Evolutionary conservation across 2,888 invertebrate species (phyloP), one percentile per base, ranked within the genome.

Genomic region (Acanthopleura granulata): DNA sequence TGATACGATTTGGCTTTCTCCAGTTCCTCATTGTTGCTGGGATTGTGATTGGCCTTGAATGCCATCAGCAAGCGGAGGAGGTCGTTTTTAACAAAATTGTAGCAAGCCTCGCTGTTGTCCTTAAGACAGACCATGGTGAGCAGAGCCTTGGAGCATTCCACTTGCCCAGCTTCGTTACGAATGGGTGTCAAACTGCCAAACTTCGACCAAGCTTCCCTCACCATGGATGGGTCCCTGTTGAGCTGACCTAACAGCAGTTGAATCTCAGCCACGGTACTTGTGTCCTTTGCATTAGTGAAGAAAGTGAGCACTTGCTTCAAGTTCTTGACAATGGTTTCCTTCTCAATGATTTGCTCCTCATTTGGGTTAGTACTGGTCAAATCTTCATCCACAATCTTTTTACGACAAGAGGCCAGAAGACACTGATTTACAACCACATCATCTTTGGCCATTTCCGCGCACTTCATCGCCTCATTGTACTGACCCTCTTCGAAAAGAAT

Each of bases 401-500:
- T n/a, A 12, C n/a, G 57, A 22, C 57, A 57, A 18, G 57, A 57
- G 6, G 57, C 74, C 12, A 82, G 75, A 25, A 83, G 79, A 69
- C 81, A 81, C 18, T 80, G 72, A 0, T 82, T 85, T n/a, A 83
- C 78, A 14, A 81, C 62, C 11, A 73, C 74, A 30, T 80, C 81
- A 30, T 82, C 76, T 12, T 69, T 72, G 14, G 80, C 79, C 30
- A 75, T 76, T 70, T 79, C 78, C 4, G 85, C 84, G 66, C 77
- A 77, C n/a, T 66, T 12, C 3, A 81, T 49, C 1, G 85, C 84
- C 66, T 82, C 76, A 15, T 80, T 75, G 22, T 75, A 69, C 49
- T 77, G 70, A 0, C 86, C 86, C 75, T 79, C 72, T 27, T 77
- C 76, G 16, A 83, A 70, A 73, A 84, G 76, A 30, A 84, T 74